Base-by-base conservation (phyloP, 1,140 invertebrate genomes). In the Acromyrmex charruanus region DNA sequence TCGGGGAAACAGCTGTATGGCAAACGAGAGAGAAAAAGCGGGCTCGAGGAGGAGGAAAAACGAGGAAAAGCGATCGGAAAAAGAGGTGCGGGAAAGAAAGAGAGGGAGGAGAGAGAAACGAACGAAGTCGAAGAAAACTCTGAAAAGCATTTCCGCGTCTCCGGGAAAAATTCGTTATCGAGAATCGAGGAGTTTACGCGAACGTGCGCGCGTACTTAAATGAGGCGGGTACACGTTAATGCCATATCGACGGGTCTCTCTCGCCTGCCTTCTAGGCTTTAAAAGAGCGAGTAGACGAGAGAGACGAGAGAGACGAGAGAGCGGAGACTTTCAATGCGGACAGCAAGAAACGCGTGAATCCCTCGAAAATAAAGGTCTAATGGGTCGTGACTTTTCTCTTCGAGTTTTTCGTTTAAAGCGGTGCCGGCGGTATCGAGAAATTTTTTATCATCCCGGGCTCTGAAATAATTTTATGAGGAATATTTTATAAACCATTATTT, bases 81-180 rank as follows among this genome's bases (percentile, higher is more conserved):
- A 61, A 61, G 63, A 66, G 49, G 75, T 16, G 58, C 14, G 58
- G 51, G 28, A 44, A 49, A 66, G 53, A 68, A 16, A 39, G 6
- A 7, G 9, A 1, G 4, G 14, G 44, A 53, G 18, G 44, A 14
- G 10, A 16, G 21, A 10, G 35, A 1, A 25, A 25, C 25, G 25
- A 39, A 58, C 18, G 59, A 85, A 71, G 51, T 68, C 79, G 68
- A 44, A 77, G 89, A 87, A 90, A 89, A 91, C 77, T 91, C 86
- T 89, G 77, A 72, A 91, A 91, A 91, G 89, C 88, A 91, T 92
- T 93, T 92, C 63, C 91, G 86, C 63, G 86, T 93, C 89, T 81
- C 85, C 63, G 72, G 68, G 88, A 90, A 92, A 93, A 93, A 89
- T 92, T 93, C 88, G 90, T 93, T 93, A 93, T 90, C 85, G 89